phyloP scores from a whole-genome alignment of 2,888 invertebrate species.

The Diarsia rubi region DNA sequence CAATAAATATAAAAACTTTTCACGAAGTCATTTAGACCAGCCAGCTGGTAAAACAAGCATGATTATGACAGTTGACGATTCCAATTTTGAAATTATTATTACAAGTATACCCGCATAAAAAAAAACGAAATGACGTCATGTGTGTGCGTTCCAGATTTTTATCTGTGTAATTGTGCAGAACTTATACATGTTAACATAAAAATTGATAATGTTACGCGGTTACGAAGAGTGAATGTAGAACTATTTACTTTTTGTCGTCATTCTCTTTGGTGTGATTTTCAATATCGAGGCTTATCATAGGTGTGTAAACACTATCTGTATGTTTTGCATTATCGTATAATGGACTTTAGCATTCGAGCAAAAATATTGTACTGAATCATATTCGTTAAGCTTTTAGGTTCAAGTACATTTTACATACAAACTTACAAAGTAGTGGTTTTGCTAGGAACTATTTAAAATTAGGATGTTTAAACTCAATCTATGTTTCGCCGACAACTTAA shows the following conservation, averaged over 20 bases:
- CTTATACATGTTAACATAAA: constrained; percentile 28
- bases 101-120: constrained; percentile 49
- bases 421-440: background rate
- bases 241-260: constrained; percentile 5
- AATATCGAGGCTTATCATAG: constrained; percentile 22
- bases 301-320: background rate
- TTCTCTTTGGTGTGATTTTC: constrained; percentile 5
- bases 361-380: constrained; percentile 8
- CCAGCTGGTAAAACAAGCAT: constrained; percentile 65
- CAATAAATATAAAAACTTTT: constrained; percentile 54
- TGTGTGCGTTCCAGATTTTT: constrained; percentile 49
- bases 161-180: constrained; percentile 26
- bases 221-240: background rate
- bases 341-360: constrained; percentile 6
- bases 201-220: constrained; percentile 20
- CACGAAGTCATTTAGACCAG: constrained; percentile 61
- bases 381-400: background rate
- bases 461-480: constrained; percentile 31
- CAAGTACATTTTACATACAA: background rate
- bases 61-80: constrained; percentile 55
- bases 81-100: constrained; percentile 46
- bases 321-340: constrained; percentile 1
- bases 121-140: constrained; percentile 30
- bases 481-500: constrained; percentile 31
- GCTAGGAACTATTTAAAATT: constrained; percentile 33